Evolutionary conservation across 2,797 vertebrate species (phyloP), one percentile per base, ranked within the genome.

Genomic region (Borostomias antarcticus): DNA sequence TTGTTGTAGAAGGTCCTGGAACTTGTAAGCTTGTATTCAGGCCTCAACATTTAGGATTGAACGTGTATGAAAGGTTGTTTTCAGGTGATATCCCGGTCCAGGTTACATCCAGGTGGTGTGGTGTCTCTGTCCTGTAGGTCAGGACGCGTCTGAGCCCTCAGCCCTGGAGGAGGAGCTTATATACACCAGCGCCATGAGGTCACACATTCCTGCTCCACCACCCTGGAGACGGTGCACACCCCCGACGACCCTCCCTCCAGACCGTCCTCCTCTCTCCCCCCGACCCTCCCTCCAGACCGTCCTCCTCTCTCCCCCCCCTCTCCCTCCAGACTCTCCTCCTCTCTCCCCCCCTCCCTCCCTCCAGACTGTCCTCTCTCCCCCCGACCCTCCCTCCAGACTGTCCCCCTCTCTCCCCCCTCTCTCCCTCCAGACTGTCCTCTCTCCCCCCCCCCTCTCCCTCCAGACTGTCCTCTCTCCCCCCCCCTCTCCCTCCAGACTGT

Each of bases 41-140:
- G 73, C 58, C 52, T 85, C 76, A 64, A 79, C 77, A 15, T 78
- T n/a, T n/a, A n/a, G n/a, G n/a, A n/a, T n/a, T n/a, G n/a, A n/a
- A n/a, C n/a, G n/a, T n/a, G n/a, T n/a, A n/a, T n/a, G n/a, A n/a
- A n/a, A n/a, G n/a, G 4, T 79, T 8, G 37, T 6, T 3, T 43
- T 43, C 37, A 17, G 37, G 13, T 43, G 13, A 43, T 2, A 4
- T 13, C 13, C 37, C 13, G 5, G 13, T 43, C 6, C 37, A 43
- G 13, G 35, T 37, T 17, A 43, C 0, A 11, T 3, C 2, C 37
- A 4, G 9, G 37, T 43, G 37, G 37, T 43, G 13, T 43, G n/a
- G 13, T 25, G 17, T 13, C 33, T 58, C 19, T 26, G 33, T 43
- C 57, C 57, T 43, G 35, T n/a, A n/a, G 32, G 10, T 23, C 32